A percentile compares a stretch with the other conserved stretches of the same genome.
These are phyloP conservation scores for Silurus meridionalis DNA, from an alignment of 2,113 vertebrate genomes.

Conservation along the genomic window DNA sequence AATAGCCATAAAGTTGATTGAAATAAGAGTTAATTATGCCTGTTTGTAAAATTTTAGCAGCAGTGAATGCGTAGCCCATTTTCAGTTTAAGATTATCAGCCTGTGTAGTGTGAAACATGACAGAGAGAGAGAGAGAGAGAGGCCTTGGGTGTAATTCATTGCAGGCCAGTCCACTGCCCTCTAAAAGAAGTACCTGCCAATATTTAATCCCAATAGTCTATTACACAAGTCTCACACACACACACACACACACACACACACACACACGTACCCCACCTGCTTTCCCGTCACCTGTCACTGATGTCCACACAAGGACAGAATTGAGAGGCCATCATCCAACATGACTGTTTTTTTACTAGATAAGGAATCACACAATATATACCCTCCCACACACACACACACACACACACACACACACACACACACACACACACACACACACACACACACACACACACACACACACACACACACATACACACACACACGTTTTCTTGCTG, in stretches of 20 bases:
- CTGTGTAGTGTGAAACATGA: slow-evolving; percentile 25
- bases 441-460: not conserved
- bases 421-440: no score
- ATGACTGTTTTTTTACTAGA: slow-evolving; percentile 45
- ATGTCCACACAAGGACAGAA: slow-evolving; percentile 52
- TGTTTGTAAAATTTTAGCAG: slow-evolving; percentile 63
- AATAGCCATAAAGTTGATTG: slow-evolving; percentile 71
- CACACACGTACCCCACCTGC: slow-evolving; percentile 37
- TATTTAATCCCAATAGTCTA: slow-evolving; percentile 61
- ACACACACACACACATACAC: slow-evolving; percentile 2
- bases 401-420: slow-evolving; percentile 24
- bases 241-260: slow-evolving; percentile 27
- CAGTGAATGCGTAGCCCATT: slow-evolving; percentile 39
- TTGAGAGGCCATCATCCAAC: slow-evolving; percentile 42
- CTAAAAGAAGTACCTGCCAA: slow-evolving; percentile 56
- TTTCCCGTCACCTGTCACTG: slow-evolving; percentile 52
- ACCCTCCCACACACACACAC: not conserved
- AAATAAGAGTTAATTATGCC: slow-evolving; percentile 67
- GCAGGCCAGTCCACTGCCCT: slow-evolving; percentile 55
- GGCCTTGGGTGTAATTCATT: slow-evolving; percentile 59
- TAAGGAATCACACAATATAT: slow-evolving; percentile 39
- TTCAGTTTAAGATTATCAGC: slow-evolving; percentile 32
- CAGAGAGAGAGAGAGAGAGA: slow-evolving; percentile 30
- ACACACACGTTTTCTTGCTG: not conserved
- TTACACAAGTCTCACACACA: slow-evolving; percentile 48